These are phyloP conservation scores for Serranus cabrilla DNA, from an alignment of 2,797 vertebrate genomes.

Conservation along the genomic window DNA sequence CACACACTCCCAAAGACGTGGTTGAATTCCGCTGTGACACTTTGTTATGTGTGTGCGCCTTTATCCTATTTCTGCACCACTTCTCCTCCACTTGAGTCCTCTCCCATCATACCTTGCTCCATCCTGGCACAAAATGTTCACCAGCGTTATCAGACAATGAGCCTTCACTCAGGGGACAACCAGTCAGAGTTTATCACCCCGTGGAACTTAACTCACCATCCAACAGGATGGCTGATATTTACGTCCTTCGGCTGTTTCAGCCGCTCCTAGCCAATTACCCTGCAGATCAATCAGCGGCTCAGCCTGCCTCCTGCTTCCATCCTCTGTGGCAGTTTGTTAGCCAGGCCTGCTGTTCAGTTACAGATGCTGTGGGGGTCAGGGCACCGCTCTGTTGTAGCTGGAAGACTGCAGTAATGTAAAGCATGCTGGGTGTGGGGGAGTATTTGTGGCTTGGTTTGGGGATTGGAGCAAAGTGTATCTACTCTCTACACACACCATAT, in stretches of 20 bases:
- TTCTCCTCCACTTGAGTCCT: constrained; percentile 2
- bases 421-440: constrained; percentile 22
- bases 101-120: constrained; percentile 34
- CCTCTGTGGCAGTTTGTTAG: constrained; percentile 71
- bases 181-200: constrained; percentile 66
- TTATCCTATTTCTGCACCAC: constrained; percentile 16
- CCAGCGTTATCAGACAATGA: constrained; percentile 59
- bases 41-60: constrained; percentile 14
- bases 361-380: constrained; percentile 69
- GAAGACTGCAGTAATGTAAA: constrained; percentile 55
- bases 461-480: constrained; percentile 15
- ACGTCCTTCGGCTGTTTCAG: constrained; percentile 66
- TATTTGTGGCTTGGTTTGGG: constrained; percentile 34
- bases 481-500: constrained; percentile 19
- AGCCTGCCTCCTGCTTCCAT: constrained; percentile 61
- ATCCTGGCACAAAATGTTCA: constrained; percentile 52
- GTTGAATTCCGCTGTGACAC: background rate
- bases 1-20: too few species aligned
- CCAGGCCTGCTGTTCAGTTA: constrained; percentile 70
- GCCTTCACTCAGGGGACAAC: constrained; percentile 60
- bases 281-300: constrained; percentile 79
- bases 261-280: constrained; percentile 74
- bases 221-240: constrained; percentile 69
- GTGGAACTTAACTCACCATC: constrained; percentile 66
- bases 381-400: constrained; percentile 38